Evolutionary conservation across 2,888 invertebrate genomes (phyloP), one percentile per base, ranked within the genome.

Genomic region (Meganola albula): DNA sequence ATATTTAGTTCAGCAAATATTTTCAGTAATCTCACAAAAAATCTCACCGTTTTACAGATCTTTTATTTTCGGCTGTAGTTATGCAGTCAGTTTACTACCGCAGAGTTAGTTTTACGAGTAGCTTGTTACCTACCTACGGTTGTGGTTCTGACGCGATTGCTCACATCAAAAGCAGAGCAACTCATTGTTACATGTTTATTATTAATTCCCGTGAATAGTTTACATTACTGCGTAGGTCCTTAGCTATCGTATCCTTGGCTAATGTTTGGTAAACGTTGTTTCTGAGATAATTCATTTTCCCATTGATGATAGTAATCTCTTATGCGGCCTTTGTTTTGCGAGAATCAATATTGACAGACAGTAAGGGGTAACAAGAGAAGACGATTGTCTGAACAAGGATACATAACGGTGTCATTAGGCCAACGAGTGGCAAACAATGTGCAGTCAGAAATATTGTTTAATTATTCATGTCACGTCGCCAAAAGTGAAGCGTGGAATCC

Each of bases 51-150:
- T 33, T 21, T 16, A 21, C 12, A 36, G 9, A 37, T 36, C 22
- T 40, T 42, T 37, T 43, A 40, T 54, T 53, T 34, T 11, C 21
- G 37, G 31, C 41, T 32, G 36, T 45, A 27, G 45, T 34, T 39
- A 36, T 26, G 34, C 34, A 29, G 33, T 35, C 41, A 34, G 40
- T 51, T 20, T 37, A 44, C 57, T 21, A 39, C 31, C 51, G 62
- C 69, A 74, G 69, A 79, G 75, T 80, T 83, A 78, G 74, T 77
- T 84, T 83, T 76, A 83, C 75, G 80, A 83, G 70, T 71, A 64
- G 58, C n/a, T n/a, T n/a, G n/a, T 62, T 71, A 64, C 58, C 59
- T 20, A 7, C 20, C 8, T 2, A 2, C 20, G 55, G 66, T 65
- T 59, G 60, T 58, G 40, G 62, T 61, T 69, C 61, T 79, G 80